Percentiles rank a stretch among this genome's conserved stretches.
phyloP scores from a whole-genome alignment of 2,113 vertebrate genomes.

The Pantherophis guttatus region DNA sequence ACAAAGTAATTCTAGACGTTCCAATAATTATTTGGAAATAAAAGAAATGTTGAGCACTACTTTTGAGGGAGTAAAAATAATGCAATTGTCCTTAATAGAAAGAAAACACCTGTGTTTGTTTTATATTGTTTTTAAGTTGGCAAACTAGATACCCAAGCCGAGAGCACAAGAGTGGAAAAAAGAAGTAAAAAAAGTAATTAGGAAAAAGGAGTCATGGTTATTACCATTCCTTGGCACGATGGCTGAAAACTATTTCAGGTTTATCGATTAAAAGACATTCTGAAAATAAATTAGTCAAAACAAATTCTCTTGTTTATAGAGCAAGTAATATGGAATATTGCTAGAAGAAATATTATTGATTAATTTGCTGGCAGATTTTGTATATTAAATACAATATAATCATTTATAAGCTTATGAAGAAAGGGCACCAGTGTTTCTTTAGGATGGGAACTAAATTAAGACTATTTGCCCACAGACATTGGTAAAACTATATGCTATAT shows the following conservation, averaged over 20 bases:
- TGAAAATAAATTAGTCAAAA: constrained; percentile 17
- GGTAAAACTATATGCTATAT: neutral
- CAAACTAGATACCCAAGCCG: neutral
- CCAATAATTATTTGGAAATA: neutral
- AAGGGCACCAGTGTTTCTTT: neutral
- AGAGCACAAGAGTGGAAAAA: neutral
- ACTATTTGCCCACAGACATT: neutral
- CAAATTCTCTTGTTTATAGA: neutral
- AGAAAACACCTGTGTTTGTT: neutral
- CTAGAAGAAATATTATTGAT: neutral
- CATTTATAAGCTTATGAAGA: neutral
- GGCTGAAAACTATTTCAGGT: neutral
- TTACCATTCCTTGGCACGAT: neutral
- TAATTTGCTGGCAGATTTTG: neutral
- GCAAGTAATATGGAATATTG: neutral
- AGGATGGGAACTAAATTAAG: neutral
- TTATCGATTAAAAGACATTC: neutral
- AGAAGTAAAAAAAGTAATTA: neutral
- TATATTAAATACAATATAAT: neutral
- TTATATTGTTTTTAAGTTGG: neutral
- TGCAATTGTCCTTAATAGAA: neutral
- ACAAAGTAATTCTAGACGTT: neutral
- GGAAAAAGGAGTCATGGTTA: neutral
- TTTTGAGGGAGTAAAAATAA: neutral
- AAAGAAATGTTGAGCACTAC: neutral